Base-by-base conservation (phyloP, 2,797 vertebrate genomes). In the Chlorospingus flavigularis region DNA sequence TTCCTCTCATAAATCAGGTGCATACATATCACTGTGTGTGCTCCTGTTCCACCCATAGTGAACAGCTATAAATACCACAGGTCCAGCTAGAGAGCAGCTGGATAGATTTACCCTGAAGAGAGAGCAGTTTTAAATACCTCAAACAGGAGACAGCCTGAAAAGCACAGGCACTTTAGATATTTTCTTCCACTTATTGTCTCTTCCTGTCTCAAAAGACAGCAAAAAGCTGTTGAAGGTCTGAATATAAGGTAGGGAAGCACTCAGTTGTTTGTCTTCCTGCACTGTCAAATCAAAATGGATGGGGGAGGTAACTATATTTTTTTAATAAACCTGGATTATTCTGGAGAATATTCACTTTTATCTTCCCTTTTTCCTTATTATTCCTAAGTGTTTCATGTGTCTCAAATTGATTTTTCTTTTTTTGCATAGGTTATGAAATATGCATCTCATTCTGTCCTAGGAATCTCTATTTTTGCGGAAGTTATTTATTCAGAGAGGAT, bases 401-500 rank as follows among this genome's bases (percentile, higher is more conserved):
- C 62, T 82, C 55, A 94, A 91, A 92, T 79, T 66, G 61, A 90
- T 94, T 95, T 90, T 55, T 17, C 5, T 33, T 91, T 91, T 80
- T 95, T 82, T 86, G 61, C 65, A 72, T 86, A 71, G 42, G 45
- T 90, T 95, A 85, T 92, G 77, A 96, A 97, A 93, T 94, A 88
- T 43, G 37, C 73, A 91, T 96, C 84, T 83, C 58, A 66, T 91
- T 96, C 70, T 25, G 66, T 92, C 51, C 28, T 73, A 90, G 58
- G 82, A 90, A 81, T 93, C 72, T 83, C 74, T 75, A 5, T 88
- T 94, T 96, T 90, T 13, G 11, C 0, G 1, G n/a, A 72, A 95
- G 68, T 87, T 95, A 95, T 94, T 96, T 97, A 93, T 95, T 93
- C 26, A 1, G 81, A 86, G 65, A 73, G 88, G 86, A 95, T 96